Percentiles rank a stretch among this genome's conserved stretches.
Evolutionary conservation across 2,797 vertebrate genomes (phyloP).

Genomic region (Acanthopagrus latus): DNA sequence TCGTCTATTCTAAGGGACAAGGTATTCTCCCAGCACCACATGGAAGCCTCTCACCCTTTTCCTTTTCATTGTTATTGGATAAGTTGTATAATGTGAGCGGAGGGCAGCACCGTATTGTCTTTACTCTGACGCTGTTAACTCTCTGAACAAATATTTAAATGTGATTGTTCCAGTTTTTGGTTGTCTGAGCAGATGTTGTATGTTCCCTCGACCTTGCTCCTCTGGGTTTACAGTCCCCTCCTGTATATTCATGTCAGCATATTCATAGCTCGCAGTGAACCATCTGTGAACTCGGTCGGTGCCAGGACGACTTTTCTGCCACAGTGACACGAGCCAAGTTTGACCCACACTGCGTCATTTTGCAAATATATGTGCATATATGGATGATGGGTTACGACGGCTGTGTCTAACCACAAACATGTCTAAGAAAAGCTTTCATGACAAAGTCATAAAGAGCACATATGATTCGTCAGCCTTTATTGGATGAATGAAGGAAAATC

Average conservation of each 20-base stretch:
- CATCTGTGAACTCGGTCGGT: conserved; percentile 48
- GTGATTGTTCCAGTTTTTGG: neutral
- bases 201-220: conserved; percentile 21
- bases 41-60: neutral
- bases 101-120: no score
- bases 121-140: neutral
- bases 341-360: conserved; percentile 32
- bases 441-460: neutral
- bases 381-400: neutral
- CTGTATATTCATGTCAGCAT: conserved; percentile 61
- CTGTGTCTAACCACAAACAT: neutral
- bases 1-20: neutral
- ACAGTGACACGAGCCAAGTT: neutral
- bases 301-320: conserved; percentile 38
- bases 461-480: neutral
- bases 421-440: neutral
- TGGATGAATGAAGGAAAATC: conserved; percentile 7
- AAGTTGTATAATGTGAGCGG: neutral
- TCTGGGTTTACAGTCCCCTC: conserved; percentile 17
- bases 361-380: conserved; percentile 28
- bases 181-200: conserved; percentile 27
- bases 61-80: neutral
- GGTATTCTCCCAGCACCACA: neutral
- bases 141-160: neutral
- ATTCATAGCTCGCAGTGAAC: conserved; percentile 51